A percentile compares a stretch with the other conserved stretches of the same genome.
phyloP scores from a whole-genome alignment of 2,888 invertebrate genomes.

The Leptopilina syphax region DNA sequence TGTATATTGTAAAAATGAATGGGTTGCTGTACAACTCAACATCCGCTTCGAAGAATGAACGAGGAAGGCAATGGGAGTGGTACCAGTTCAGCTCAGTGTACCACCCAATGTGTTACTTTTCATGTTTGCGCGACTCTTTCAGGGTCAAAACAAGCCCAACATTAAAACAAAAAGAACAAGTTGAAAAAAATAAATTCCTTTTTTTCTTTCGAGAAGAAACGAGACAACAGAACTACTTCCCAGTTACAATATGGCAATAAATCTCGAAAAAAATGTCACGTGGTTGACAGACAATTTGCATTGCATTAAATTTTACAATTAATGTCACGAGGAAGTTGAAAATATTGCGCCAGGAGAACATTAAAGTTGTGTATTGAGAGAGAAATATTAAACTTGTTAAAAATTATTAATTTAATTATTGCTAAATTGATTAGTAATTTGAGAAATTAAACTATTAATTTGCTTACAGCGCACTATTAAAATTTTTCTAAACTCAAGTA shows the following conservation, averaged over 20 bases:
- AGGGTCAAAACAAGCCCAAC: slow-evolving; percentile 15
- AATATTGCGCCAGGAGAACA: too few species aligned
- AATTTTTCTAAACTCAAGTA: too few species aligned
- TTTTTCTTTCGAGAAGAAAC: not conserved
- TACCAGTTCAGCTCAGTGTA: slow-evolving; percentile 14
- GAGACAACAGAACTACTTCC: not conserved
- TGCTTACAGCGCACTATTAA: too few species aligned
- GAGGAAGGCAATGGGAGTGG: slow-evolving; percentile 40
- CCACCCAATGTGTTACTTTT: slow-evolving; percentile 36
- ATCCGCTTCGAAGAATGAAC: slow-evolving; percentile 57
- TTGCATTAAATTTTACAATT: too few species aligned
- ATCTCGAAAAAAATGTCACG: not conserved
- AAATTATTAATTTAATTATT: too few species aligned
- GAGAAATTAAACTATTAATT: too few species aligned
- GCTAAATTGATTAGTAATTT: too few species aligned
- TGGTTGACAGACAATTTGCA: not conserved
- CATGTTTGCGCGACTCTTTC: slow-evolving; percentile 11
- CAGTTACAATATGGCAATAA: not conserved
- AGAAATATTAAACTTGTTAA: too few species aligned
- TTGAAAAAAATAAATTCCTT: not conserved
- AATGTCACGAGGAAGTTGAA: too few species aligned
- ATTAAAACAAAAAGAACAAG: not conserved
- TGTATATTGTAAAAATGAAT: slow-evolving; percentile 54
- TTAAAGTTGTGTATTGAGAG: too few species aligned
- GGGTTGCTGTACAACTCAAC: slow-evolving; percentile 51